A percentile compares a stretch with the other conserved stretches of the same genome.
Evolutionary conservation across 1,140 invertebrate genomes (phyloP).

Genomic region (Bombus cullumanus): DNA sequence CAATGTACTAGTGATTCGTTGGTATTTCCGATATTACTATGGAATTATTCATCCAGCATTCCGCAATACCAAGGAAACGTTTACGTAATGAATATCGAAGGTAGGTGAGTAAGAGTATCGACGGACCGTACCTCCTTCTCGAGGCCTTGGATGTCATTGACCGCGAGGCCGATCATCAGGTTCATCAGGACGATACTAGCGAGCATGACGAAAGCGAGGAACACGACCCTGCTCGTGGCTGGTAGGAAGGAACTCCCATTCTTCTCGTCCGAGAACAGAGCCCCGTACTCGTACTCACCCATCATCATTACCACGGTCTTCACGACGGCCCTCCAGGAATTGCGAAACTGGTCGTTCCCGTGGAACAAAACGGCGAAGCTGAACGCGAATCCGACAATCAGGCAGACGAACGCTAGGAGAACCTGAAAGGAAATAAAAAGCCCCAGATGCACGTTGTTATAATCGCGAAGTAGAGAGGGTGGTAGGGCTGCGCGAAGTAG

Average conservation of each 20-base stretch:
- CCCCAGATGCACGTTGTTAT: slow-evolving; percentile 66
- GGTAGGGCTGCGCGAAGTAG: slow-evolving; percentile 18
- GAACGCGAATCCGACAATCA: slow-evolving; percentile 84
- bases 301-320: slow-evolving; percentile 85
- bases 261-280: slow-evolving; percentile 67
- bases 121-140: slow-evolving; percentile 74
- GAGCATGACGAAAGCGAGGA: slow-evolving; percentile 85
- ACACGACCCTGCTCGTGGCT: slow-evolving; percentile 82
- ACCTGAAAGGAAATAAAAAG: slow-evolving; percentile 77
- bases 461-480: slow-evolving; percentile 54
- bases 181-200: slow-evolving; percentile 84
- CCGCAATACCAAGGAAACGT: neutral
- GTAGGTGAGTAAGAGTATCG: neutral
- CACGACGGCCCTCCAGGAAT: slow-evolving; percentile 77
- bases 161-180: slow-evolving; percentile 85
- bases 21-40: neutral
- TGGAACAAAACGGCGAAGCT: slow-evolving; percentile 83
- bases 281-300: slow-evolving; percentile 84
- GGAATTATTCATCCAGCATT: neutral
- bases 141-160: slow-evolving; percentile 85
- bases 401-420: slow-evolving; percentile 82
- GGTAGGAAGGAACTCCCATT: slow-evolving; percentile 53
- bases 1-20: neutral
- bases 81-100: neutral
- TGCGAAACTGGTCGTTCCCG: slow-evolving; percentile 77